phyloP scores from a whole-genome alignment of 2,113 vertebrate genomes.

The Channa argus region DNA sequence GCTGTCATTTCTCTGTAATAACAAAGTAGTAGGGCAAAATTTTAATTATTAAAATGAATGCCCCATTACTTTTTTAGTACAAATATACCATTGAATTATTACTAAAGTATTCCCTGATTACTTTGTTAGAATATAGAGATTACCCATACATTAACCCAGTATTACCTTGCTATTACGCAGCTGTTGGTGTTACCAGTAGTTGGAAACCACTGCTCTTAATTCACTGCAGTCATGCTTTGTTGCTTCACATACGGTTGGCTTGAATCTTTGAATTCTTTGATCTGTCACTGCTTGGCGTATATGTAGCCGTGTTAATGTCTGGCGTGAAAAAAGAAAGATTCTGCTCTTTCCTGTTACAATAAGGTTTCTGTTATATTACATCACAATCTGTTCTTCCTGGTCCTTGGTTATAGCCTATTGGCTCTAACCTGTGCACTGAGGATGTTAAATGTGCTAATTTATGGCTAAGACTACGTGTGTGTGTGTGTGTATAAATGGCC shows the following conservation, averaged over 20 bases:
- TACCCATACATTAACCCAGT: too few relatives aligned
- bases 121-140: too few relatives aligned
- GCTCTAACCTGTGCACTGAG: background rate
- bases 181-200: too few relatives aligned
- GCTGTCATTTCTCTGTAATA: too few relatives aligned
- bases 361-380: background rate
- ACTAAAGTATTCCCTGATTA: too few relatives aligned
- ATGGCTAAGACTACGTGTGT: background rate
- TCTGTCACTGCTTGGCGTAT: slow-evolving; percentile 1
- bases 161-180: too few relatives aligned
- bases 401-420: background rate
- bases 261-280: slow-evolving; percentile 6
- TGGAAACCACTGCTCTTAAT: too few relatives aligned
- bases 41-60: too few relatives aligned
- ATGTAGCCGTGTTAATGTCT: background rate
- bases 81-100: too few relatives aligned
- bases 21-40: too few relatives aligned
- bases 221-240: too few relatives aligned
- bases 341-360: background rate
- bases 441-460: background rate
- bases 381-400: background rate
- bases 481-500: background rate
- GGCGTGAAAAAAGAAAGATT: background rate
- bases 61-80: too few relatives aligned
- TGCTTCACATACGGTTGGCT: background rate